A percentile compares a stretch with the other conserved stretches of the same genome.
Conservation (phyloP, 2,113 vertebrate genomes). For the Orthonyx spaldingii region DNA sequence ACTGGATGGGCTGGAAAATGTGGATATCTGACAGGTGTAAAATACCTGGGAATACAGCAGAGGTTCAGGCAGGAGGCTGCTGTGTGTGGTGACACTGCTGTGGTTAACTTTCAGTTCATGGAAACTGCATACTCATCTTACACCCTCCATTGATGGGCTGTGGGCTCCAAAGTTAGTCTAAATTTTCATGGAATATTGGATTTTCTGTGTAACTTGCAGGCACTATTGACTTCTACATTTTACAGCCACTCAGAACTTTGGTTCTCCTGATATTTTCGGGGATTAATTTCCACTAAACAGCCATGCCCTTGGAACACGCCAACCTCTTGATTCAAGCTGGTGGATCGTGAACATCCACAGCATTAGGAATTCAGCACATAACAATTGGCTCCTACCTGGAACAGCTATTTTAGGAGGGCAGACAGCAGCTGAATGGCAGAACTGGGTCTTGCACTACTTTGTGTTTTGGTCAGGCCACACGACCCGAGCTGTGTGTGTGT, state of each 20-base stretch:
- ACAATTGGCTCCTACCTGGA: accelerated
- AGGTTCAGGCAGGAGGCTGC: not conserved
- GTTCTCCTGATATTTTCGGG: accelerated
- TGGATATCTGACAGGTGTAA: not conserved
- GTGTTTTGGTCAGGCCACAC: not conserved
- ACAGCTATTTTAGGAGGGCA: not conserved
- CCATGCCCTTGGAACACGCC: not conserved
- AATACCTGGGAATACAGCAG: not conserved
- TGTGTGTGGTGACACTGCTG: accelerated
- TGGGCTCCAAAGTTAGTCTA: not conserved
- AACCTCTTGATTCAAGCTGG: not conserved
- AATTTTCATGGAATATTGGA: not conserved
- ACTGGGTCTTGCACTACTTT: not conserved
- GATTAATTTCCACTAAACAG: not conserved
- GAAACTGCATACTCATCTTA: accelerated
- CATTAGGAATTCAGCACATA: accelerated
- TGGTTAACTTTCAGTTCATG: not conserved
- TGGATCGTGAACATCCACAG: accelerated
- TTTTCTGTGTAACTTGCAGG: accelerated
- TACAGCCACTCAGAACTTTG: not conserved
- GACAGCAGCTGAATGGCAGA: not conserved
- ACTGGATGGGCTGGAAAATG: not conserved
- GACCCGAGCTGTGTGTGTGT: accelerated
- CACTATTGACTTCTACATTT: not conserved
- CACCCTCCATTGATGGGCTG: not conserved